phyloP scores from a whole-genome alignment of 2,888 invertebrate species.

The Idaea straminata region DNA sequence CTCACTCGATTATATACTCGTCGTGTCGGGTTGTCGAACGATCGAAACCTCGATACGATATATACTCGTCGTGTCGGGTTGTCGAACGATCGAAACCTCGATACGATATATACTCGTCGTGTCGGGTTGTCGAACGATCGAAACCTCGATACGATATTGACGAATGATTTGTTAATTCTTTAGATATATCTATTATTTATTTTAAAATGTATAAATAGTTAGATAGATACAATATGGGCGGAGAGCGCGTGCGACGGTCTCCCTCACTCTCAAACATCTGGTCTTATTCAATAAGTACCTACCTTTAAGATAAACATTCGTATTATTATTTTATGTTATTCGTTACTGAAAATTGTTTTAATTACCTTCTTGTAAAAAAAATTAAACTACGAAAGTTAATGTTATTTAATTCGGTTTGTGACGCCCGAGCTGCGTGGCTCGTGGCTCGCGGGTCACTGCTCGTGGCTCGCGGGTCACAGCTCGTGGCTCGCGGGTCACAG shows the following conservation, averaged over 20 bases:
- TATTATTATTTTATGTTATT: background rate
- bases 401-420: background rate
- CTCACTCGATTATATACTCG: too few relatives aligned
- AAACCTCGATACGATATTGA: too few relatives aligned
- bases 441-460: background rate
- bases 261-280: background rate
- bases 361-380: constrained; percentile 15
- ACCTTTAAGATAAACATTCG: background rate
- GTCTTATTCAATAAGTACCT: background rate
- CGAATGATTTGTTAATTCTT: too few relatives aligned
- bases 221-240: background rate
- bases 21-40: too few relatives aligned
- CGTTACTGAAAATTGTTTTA: background rate
- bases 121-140: too few relatives aligned
- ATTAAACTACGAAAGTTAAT: constrained; percentile 13
- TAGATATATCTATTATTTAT: too few relatives aligned
- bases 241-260: constrained; percentile 5
- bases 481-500: background rate
- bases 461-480: background rate
- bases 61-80: too few relatives aligned
- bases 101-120: too few relatives aligned
- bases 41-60: too few relatives aligned
- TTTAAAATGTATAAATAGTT: background rate
- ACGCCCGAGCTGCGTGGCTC: background rate
- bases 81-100: too few relatives aligned